Evolutionary conservation across 2,888 invertebrate species (phyloP), one percentile per base, ranked within the genome.

Genomic region (Tricholauxania praeusta): DNA sequence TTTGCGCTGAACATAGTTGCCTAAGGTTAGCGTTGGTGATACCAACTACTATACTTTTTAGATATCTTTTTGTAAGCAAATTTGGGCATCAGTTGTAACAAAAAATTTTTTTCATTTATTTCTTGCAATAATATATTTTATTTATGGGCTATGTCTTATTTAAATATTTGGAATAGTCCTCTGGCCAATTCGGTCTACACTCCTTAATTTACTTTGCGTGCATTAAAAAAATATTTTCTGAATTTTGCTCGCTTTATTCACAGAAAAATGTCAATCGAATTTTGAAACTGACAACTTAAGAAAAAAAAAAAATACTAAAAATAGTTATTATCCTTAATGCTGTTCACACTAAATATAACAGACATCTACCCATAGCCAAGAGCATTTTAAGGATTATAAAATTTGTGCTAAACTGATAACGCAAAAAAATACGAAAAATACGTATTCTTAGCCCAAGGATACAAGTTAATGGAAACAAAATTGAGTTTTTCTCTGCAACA

Each of bases 341-440:
- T 60, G 66, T 72, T 60, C 72, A 66, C 72, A 59, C 39, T 52
- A 48, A 57, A 28, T 28, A 7, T n/a, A 47, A 32, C 14, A 22
- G 22, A 14, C 48, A 48, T 32, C 39, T 67, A 62, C 68, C 62
- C 39, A 39, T 39, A 39, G 39, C 64, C 64, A 15, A n/a, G 5
- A 39, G 64, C 64, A 28, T 28, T 28, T 28, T 28, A 17, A 14
- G 14, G 8, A 49, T n/a, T 60, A 62, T 12, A 52, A 53, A 63
- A 69, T 52, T 60, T 69, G 69, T 69, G 69, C 52, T 69, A 69
- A 69, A 32, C 28, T 28, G 52, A 64, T 64, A 64, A 64, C 22
- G 68, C 49, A 51, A 60, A 47, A 28, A 69, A 39, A 14, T 48
- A 60, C 12, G 4, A 19, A 53, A 28, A 57, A 12, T 2, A 49